Percentiles rank a stretch among this genome's conserved stretches.
Evolutionary conservation across 2,113 vertebrate genomes (phyloP).

Genomic region (Dromas ardeola): DNA sequence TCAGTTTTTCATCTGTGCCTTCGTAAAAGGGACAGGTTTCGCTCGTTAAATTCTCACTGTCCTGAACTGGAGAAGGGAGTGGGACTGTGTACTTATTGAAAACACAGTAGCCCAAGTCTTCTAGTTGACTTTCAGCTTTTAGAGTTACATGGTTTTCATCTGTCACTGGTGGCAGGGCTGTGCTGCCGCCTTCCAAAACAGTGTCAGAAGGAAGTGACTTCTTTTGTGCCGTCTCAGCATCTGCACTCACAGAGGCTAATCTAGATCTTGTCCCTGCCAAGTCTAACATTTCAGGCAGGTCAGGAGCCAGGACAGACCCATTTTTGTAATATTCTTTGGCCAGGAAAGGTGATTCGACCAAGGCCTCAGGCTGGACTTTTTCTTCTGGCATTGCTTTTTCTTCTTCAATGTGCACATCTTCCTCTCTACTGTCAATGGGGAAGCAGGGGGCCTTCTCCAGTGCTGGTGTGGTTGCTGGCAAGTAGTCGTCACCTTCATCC

Average conservation of each 20-base stretch:
- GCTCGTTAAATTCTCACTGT: slow-evolving; percentile 76
- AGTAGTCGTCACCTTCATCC: slow-evolving; percentile 92
- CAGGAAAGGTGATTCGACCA: slow-evolving; percentile 81
- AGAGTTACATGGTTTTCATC: slow-evolving; percentile 82
- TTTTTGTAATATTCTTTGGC: slow-evolving; percentile 88
- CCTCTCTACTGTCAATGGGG: slow-evolving; percentile 78
- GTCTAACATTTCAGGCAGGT: slow-evolving; percentile 97
- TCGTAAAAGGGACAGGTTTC: slow-evolving; percentile 80
- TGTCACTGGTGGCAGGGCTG: slow-evolving; percentile 76
- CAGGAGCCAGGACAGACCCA: slow-evolving; percentile 88
- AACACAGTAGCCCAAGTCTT: slow-evolving; percentile 97
- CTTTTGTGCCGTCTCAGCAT: slow-evolving; percentile 81
- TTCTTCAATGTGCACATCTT: slow-evolving; percentile 50
- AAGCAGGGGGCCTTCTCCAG: slow-evolving; percentile 87
- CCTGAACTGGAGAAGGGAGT: slow-evolving; percentile 92
- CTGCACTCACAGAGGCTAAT: slow-evolving; percentile 86
- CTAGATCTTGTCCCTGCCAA: slow-evolving; percentile 90
- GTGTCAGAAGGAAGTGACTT: slow-evolving; percentile 83
- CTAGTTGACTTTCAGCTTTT: slow-evolving; percentile 91
- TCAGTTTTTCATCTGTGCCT: slow-evolving; percentile 75
- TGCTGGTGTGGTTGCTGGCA: slow-evolving; percentile 91
- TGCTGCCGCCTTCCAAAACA: slow-evolving; percentile 75
- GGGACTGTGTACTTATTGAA: slow-evolving; percentile 98
- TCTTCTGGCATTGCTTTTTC: slow-evolving; percentile 58
- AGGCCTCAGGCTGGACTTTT: slow-evolving; percentile 77